Evolutionary conservation across 2,888 invertebrate species (phyloP), one percentile per base, ranked within the genome.

Genomic region (Mallateleia sp.): DNA sequence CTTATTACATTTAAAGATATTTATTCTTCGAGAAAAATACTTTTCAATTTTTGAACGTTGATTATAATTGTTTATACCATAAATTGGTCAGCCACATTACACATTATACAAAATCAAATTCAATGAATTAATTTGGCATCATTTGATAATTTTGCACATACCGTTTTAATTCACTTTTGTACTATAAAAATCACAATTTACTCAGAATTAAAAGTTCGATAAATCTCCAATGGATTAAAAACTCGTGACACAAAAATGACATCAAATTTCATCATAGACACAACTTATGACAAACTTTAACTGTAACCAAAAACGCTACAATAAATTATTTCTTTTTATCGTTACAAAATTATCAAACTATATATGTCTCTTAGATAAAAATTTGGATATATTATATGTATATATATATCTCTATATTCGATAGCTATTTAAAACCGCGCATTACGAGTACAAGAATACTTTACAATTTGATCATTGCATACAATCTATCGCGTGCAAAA

Each of bases 391-490:
- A 32, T 32, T 32, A 32, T 32, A 32, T 32, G 32, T 9, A 9
- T n/a, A n/a, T n/a, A n/a, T n/a, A n/a, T n/a, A n/a, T n/a, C n/a
- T n/a, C n/a, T 32, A 32, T 32, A 7, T 32, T 32, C 32, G 32
- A 32, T 32, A 32, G 9, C 32, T 32, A 32, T 32, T 32, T 32
- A 32, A 32, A 32, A 32, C 32, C 32, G 32, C 32, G 32, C 32
- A 32, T 32, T 5, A 32, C 32, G 25, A 22, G 38, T 62, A 42
- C 25, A 22, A 45, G 24, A 64, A 60, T 47, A 72, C 47, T 60
- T 72, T 75, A 75, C 64, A 62, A 75, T 38, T 67, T 22, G 15
- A 52, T 22, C 15, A 52, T 67, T 67, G 50, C 32, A 52, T 22
- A 34, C 52, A 69, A 69, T 42, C 58, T 25, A 25, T 47, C 42